Evolutionary conservation across 1,140 invertebrate species (phyloP).

Genomic region (Neocloeon triangulifer): DNA sequence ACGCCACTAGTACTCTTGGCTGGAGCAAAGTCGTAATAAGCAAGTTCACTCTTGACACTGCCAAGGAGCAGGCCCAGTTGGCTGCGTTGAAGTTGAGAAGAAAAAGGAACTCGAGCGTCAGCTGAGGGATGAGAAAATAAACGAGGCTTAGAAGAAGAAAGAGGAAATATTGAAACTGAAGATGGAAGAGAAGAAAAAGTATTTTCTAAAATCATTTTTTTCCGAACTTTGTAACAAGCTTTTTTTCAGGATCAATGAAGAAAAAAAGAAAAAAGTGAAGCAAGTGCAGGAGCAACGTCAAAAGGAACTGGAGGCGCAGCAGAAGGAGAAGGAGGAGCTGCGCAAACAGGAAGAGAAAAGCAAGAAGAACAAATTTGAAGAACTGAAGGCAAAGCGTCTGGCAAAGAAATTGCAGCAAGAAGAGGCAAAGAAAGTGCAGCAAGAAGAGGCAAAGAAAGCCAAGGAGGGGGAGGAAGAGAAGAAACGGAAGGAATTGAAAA

Average conservation of each 20-base stretch:
- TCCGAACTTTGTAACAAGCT: not conserved
- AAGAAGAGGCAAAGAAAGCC: too few relatives aligned
- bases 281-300: too few relatives aligned
- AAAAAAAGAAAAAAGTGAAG: constrained; percentile 5
- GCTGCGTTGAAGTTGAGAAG: too few relatives aligned
- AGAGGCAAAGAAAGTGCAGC: too few relatives aligned
- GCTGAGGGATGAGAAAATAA: constrained; percentile 1
- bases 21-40: too few relatives aligned
- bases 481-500: constrained; percentile 2
- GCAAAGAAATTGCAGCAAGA: not conserved
- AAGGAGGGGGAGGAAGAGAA: too few relatives aligned
- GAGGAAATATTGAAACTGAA: constrained; percentile 3
- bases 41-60: too few relatives aligned
- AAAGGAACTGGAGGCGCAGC: constrained; percentile 5
- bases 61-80: too few relatives aligned
- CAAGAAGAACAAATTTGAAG: too few relatives aligned
- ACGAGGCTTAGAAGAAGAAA: constrained; percentile 6
- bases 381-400: too few relatives aligned
- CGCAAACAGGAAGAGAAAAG: too few relatives aligned
- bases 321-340: not conserved
- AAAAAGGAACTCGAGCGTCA: constrained; percentile 3
- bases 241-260: constrained; percentile 5
- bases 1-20: too few relatives aligned
- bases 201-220: not conserved
- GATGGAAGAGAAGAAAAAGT: not conserved